A percentile compares a stretch with the other conserved stretches of the same genome.
Conservation (phyloP, 37 sponge, comb jelly and placozoan genomes). For the Tethya wilhelma region DNA sequence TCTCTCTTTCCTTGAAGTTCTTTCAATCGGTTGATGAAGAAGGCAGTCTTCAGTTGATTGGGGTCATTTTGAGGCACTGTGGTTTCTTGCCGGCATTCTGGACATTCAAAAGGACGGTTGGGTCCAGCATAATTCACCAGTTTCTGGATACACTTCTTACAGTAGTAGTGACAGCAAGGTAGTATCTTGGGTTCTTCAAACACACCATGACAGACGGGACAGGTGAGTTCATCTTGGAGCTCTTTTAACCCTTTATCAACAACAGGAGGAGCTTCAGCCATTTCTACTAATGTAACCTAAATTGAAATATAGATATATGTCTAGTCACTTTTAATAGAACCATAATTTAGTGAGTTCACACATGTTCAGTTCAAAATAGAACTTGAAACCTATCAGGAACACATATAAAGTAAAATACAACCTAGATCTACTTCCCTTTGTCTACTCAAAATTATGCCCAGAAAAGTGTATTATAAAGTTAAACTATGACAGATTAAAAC, state of each 20-base stretch:
- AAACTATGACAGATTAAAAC: no score
- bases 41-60: constrained; percentile 24
- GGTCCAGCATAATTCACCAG: constrained; percentile 12
- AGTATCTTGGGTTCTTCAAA: constrained; percentile 43
- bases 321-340: no score
- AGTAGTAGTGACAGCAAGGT: constrained; percentile 58
- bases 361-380: no score
- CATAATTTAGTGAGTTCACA: no score
- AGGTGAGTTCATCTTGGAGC: constrained; percentile 44
- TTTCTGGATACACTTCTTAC: constrained; percentile 29
- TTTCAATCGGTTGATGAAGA: constrained; percentile 40
- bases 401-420: no score
- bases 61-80: constrained; percentile 13
- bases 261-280: no score
- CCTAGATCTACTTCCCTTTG: no score
- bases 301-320: no score
- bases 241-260: constrained; percentile 4
- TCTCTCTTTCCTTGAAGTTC: constrained; percentile 17
- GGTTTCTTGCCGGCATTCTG: constrained; percentile 30
- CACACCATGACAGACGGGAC: constrained; percentile 38
- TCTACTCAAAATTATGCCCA: no score
- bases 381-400: no score
- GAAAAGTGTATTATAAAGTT: no score
- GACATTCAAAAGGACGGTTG: constrained; percentile 36
- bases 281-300: no score